A percentile compares a stretch with the other conserved stretches of the same genome.
phyloP scores from a whole-genome alignment of 2,113 vertebrate genomes.

The Tychaedon coryphoeus region DNA sequence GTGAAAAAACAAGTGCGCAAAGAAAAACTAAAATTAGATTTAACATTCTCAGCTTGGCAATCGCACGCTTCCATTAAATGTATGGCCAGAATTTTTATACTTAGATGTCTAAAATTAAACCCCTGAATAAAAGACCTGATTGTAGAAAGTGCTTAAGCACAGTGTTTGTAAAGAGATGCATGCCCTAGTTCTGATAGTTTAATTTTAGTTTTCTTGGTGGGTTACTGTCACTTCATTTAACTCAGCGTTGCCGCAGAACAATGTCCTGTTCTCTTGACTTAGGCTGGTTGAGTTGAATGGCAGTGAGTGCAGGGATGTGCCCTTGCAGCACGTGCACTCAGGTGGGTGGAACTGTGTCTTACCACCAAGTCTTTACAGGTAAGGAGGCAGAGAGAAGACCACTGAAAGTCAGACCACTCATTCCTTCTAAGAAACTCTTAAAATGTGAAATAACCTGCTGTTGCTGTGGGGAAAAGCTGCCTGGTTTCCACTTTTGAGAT shows the following conservation, averaged over 20 bases:
- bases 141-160: conserved; percentile 46
- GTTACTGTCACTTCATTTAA: neutral
- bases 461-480: neutral
- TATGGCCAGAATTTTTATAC: conserved; percentile 61
- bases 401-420: neutral
- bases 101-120: conserved; percentile 58
- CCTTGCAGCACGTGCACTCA: neutral
- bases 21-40: conserved; percentile 60
- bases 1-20: conserved; percentile 46
- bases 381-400: neutral
- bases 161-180: conserved; percentile 14
- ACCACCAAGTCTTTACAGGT: neutral
- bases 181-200: conserved; percentile 36
- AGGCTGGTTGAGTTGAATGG: neutral
- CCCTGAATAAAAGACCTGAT: conserved; percentile 48
- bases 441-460: neutral
- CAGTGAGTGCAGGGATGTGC: neutral
- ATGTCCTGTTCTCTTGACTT: neutral
- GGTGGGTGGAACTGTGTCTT: neutral
- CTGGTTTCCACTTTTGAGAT: neutral
- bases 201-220: conserved; percentile 38
- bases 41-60: conserved; percentile 56
- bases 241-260: neutral
- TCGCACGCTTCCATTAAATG: neutral
- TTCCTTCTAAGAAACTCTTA: neutral